phyloP scores from a whole-genome alignment of 2,888 invertebrate genomes.

The Drosophila vallismaia region DNA sequence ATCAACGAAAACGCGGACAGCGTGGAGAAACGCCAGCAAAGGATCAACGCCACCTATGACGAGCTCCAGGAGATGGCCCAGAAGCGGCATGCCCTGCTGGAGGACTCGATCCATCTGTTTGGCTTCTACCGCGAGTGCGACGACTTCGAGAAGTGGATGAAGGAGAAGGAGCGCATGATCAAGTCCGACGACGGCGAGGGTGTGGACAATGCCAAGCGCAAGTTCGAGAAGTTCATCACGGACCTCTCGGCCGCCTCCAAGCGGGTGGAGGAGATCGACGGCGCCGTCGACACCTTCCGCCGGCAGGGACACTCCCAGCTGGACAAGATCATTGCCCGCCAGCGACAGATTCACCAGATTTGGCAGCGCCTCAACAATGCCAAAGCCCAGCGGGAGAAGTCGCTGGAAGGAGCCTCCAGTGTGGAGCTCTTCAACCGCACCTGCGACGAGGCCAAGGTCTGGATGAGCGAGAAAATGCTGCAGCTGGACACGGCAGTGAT shows the following conservation, averaged over 20 bases:
- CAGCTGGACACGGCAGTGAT: conserved; percentile 91
- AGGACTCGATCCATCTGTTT: conserved; percentile 96
- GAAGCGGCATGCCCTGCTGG: conserved; percentile 92
- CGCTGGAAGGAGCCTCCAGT: conserved; percentile 95
- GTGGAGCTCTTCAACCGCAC: conserved; percentile 98
- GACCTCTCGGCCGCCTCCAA: conserved; percentile 97
- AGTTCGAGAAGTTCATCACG: conserved; percentile 98
- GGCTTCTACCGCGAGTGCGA: conserved; percentile 98
- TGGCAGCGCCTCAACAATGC: conserved; percentile 95
- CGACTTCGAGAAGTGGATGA: conserved; percentile 98
- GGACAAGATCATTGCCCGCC: conserved; percentile 90
- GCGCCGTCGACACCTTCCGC: conserved; percentile 93
- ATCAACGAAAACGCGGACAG: conserved; percentile 88
- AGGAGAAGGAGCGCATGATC: conserved; percentile 95
- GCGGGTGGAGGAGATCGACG: conserved; percentile 94
- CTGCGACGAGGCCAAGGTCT: conserved; percentile 97
- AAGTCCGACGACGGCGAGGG: conserved; percentile 92
- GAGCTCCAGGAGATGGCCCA: conserved; percentile 92
- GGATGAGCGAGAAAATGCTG: conserved; percentile 98
- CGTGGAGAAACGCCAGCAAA: conserved; percentile 91
- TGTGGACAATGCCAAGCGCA: conserved; percentile 96
- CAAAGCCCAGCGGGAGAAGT: conserved; percentile 95
- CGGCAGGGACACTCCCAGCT: conserved; percentile 93
- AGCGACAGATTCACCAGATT: conserved; percentile 93
- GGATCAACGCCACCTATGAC: conserved; percentile 92